phyloP scores from a whole-genome alignment of 2,888 invertebrate genomes.

The Diachrysia chrysitis region DNA sequence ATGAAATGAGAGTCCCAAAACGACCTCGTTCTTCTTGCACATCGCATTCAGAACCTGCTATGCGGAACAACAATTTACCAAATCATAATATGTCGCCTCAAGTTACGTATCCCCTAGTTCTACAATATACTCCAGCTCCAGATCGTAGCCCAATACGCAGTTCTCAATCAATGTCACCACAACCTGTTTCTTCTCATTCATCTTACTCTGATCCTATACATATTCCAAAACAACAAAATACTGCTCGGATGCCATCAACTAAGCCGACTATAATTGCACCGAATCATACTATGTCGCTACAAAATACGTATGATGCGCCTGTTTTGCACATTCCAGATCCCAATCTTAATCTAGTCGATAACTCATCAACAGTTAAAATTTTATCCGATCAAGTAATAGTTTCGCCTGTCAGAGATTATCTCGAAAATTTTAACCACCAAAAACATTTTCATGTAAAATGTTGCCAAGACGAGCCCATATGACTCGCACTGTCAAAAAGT shows the following conservation, averaged over 20 bases:
- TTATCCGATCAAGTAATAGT: constrained; percentile 12
- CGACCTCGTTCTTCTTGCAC: constrained; percentile 13
- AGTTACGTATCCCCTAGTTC: constrained; percentile 8
- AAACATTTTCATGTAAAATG: too few species aligned
- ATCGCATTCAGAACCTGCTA: constrained; percentile 14
- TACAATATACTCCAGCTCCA: constrained; percentile 11
- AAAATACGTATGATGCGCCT: constrained; percentile 9
- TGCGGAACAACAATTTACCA: constrained; percentile 10
- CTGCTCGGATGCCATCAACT: constrained; percentile 8
- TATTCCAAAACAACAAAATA: constrained; percentile 14
- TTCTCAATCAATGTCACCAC: constrained; percentile 5
- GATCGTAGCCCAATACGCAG: constrained; percentile 12
- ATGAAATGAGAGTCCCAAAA: constrained; percentile 11
- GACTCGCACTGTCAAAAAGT: too few species aligned
- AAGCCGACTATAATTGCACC: constrained; percentile 8
- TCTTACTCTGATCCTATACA: constrained; percentile 14
- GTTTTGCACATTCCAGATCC: constrained; percentile 13
- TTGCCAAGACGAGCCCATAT: too few species aligned
- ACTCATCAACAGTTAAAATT: constrained; percentile 10
- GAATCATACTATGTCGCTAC: background rate
- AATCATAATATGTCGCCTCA: constrained; percentile 15
- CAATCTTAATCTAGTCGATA: constrained; percentile 5
- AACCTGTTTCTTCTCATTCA: constrained; percentile 16
- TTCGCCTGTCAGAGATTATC: constrained; percentile 11
- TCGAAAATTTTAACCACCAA: constrained; percentile 11